A percentile compares a stretch with the other conserved stretches of the same genome.
These are phyloP conservation scores for Rhabdophis nuchalis DNA, from an alignment of 2,797 vertebrate species.

Conservation along the genomic window DNA sequence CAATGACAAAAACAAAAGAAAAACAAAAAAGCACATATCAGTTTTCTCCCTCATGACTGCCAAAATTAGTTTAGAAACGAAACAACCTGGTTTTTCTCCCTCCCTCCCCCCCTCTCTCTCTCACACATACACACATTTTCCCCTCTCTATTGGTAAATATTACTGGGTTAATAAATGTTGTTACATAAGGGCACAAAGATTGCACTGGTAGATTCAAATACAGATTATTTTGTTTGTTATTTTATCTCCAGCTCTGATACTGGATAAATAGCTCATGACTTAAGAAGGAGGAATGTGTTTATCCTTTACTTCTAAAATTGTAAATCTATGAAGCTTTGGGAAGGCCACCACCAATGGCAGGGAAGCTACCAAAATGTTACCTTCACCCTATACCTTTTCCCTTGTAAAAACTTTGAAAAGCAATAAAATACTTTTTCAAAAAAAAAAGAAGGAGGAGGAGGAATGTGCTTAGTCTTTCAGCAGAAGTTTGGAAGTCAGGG, in stretches of 20 bases:
- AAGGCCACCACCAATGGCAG: no score
- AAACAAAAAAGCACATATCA: not conserved
- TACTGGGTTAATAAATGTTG: not conserved
- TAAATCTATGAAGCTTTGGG: no score
- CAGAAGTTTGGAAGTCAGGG: not conserved
- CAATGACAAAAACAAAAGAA: not conserved
- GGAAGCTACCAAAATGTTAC: no score
- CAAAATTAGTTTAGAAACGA: not conserved
- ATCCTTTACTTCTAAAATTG: no score
- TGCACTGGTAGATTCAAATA: not conserved
- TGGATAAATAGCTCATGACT: not conserved
- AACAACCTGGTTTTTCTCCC: not conserved
- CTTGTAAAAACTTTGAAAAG: no score
- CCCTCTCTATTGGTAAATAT: not conserved
- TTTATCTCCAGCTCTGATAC: not conserved
- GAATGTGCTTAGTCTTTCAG: not conserved
- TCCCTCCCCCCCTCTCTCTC: no score
- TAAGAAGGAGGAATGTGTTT: not conserved
- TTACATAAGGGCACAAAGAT: not conserved
- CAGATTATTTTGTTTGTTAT: not conserved
- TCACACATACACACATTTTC: not conserved
- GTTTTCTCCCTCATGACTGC: not conserved
- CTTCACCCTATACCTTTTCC: no score
- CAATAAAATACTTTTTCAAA: no score
- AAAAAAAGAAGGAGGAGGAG: not conserved